These are phyloP conservation scores for Polyommatus iphigenia DNA, from an alignment of 2,888 invertebrate species.

Conservation along the genomic window DNA sequence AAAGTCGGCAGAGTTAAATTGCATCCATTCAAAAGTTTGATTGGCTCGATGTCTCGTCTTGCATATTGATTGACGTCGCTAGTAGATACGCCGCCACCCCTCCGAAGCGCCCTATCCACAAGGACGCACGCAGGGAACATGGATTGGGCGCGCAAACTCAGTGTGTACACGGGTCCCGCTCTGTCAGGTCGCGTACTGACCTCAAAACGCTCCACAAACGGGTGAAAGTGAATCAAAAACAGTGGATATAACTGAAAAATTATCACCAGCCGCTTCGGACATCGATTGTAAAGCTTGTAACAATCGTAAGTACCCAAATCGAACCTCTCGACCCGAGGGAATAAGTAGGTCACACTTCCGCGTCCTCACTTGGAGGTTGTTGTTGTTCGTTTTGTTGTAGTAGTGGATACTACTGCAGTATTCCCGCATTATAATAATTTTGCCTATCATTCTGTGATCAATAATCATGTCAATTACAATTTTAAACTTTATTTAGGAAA, in stretches of 20 bases:
- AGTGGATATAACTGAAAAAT: conserved; percentile 42
- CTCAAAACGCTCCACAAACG: conserved; percentile 45
- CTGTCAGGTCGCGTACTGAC: conserved; percentile 58
- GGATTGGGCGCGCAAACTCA: conserved; percentile 78
- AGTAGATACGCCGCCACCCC: conserved; percentile 74
- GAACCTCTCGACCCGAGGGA: neutral
- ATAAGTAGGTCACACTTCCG: conserved; percentile 73
- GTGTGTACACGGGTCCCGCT: conserved; percentile 62
- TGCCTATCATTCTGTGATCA: neutral
- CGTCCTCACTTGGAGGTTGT: conserved; percentile 60
- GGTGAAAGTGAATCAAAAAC: conserved; percentile 48
- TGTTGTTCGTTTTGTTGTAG: conserved; percentile 37
- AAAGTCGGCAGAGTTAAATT: conserved; percentile 6
- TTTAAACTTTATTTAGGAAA: neutral
- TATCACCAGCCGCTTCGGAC: conserved; percentile 57
- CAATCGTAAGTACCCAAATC: conserved; percentile 33
- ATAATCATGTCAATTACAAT: neutral
- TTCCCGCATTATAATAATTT: neutral
- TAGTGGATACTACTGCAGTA: neutral
- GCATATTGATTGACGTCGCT: conserved; percentile 77
- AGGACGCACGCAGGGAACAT: conserved; percentile 75
- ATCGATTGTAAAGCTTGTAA: conserved; percentile 62
- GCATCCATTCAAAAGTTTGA: conserved; percentile 44
- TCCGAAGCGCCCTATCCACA: conserved; percentile 72
- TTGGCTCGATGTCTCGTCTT: conserved; percentile 66